These are phyloP conservation scores for Thaumetopoea pityocampa DNA, from an alignment of 1,140 invertebrate species.

Conservation along the genomic window DNA sequence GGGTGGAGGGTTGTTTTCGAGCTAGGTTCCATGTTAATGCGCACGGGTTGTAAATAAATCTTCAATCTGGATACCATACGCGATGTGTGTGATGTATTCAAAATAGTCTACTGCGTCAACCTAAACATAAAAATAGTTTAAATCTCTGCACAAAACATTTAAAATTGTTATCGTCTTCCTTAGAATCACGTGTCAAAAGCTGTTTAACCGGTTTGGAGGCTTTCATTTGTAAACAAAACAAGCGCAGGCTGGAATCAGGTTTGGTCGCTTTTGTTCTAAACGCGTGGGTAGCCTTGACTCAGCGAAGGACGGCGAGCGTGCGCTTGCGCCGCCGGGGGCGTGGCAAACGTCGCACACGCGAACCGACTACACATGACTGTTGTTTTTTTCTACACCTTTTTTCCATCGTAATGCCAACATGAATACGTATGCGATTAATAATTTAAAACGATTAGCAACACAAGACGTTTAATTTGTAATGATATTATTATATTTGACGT, in stretches of 20 bases:
- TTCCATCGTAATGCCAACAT: conserved; percentile 1
- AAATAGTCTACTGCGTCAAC: no score
- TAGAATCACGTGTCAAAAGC: conserved; percentile 11
- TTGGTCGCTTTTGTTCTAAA: conserved; percentile 23
- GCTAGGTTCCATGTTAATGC: no score
- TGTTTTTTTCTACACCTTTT: conserved; percentile 15
- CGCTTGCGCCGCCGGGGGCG: conserved; percentile 26
- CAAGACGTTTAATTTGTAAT: no score
- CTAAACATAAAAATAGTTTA: conserved; percentile 4
- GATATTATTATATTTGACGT: no score
- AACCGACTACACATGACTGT: conserved; percentile 11
- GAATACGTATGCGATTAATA: conserved; percentile 5
- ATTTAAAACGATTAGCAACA: no score
- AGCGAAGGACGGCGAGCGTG: conserved; percentile 45
- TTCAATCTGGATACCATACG: no score
- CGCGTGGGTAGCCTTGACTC: conserved; percentile 53
- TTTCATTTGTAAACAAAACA: conserved; percentile 34
- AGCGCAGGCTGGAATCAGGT: conserved; percentile 28
- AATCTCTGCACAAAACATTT: no score
- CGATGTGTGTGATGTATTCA: no score
- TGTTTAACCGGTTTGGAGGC: conserved; percentile 36
- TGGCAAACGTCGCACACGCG: conserved; percentile 37
- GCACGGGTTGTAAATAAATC: no score
- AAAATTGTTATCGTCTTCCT: no score
- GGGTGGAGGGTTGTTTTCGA: no score